Evolutionary conservation across 2,797 vertebrate genomes (phyloP).

Genomic region (Aythya fuligula): DNA sequence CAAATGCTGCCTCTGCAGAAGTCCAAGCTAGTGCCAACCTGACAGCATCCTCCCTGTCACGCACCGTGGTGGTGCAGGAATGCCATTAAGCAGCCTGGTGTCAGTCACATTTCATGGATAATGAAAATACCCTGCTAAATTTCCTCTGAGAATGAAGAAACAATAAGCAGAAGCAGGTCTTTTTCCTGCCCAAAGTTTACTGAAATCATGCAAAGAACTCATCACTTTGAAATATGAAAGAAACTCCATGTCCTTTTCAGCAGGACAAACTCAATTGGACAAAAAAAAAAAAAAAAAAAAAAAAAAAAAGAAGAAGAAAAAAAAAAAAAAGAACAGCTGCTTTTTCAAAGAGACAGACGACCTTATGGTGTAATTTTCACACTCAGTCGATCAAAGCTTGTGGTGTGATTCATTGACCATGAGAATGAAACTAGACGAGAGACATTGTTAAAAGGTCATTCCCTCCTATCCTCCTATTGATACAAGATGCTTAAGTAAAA

Average conservation of each 20-base stretch:
- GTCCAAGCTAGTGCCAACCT: not conserved
- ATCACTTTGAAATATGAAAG: conserved; percentile 56
- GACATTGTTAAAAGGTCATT: conserved; percentile 58
- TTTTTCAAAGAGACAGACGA: conserved; percentile 56
- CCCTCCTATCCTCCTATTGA: not conserved
- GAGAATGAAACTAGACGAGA: conserved; percentile 43
- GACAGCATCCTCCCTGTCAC: not conserved
- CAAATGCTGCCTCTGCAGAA: not conserved
- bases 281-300: conserved; percentile 38
- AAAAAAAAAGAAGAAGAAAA: no score
- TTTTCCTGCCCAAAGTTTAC: not conserved
- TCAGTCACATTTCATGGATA: not conserved
- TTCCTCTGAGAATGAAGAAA: conserved; percentile 32
- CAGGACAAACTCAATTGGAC: conserved; percentile 64
- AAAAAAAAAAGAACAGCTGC: conserved; percentile 53
- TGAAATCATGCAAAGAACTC: conserved; percentile 42
- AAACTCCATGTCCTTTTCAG: conserved; percentile 45
- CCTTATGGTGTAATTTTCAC: conserved; percentile 66
- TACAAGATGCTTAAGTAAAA: not conserved
- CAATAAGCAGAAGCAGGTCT: not conserved
- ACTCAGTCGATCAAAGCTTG: conserved; percentile 61
- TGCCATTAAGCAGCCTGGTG: not conserved
- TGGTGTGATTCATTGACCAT: conserved; percentile 65
- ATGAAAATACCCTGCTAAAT: conserved; percentile 14
- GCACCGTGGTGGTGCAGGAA: not conserved